Percentiles rank a stretch among this genome's conserved stretches.
Conservation (phyloP, 2,113 vertebrate species). For the Oriolus oriolus region DNA sequence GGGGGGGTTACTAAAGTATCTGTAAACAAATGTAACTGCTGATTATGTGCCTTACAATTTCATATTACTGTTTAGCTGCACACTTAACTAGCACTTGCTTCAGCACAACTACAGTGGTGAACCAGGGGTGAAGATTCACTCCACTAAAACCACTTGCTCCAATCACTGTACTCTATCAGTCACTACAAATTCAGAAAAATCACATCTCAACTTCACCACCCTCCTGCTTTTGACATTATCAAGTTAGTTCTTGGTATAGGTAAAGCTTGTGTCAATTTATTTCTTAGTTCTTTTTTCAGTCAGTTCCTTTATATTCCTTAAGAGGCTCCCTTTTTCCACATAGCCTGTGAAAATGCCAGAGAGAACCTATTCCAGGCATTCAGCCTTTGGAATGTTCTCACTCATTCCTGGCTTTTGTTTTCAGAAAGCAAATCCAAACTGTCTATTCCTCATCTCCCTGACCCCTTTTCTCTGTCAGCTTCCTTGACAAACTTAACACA, state of each 20-base stretch:
- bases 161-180: neutral
- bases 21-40: conserved; percentile 16
- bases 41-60: neutral
- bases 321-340: neutral
- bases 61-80: neutral
- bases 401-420: neutral
- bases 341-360: neutral
- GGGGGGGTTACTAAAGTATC: neutral
- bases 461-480: neutral
- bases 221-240: neutral
- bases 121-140: neutral
- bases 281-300: neutral
- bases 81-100: neutral
- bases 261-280: neutral
- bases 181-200: neutral
- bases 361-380: neutral
- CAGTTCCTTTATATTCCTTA: neutral
- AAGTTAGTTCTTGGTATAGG: neutral
- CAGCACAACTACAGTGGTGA: neutral
- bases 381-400: neutral
- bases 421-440: neutral
- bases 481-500: neutral
- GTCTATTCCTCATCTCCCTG: neutral
- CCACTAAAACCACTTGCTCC: neutral
- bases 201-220: neutral